Evolutionary conservation across 2,113 vertebrate genomes (phyloP), one percentile per base, ranked within the genome.

Genomic region (Dolichotis patagonum): DNA sequence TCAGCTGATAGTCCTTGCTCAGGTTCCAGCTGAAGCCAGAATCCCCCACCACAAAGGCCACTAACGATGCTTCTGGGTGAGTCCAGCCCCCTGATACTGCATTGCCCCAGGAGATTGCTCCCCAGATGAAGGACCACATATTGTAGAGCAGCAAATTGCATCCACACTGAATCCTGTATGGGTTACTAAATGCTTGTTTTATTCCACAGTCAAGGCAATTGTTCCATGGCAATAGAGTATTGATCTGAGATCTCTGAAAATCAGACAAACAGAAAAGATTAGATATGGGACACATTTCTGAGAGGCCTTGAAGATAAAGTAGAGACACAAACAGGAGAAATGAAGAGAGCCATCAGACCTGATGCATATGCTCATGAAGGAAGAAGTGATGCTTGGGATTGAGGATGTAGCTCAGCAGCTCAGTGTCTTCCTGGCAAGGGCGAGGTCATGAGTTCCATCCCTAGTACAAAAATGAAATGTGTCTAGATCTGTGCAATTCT

Each of bases 21-120:
- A 58, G 7, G 54, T 38, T 12, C 62, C 41, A 81, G 9, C 26
- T 1, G 30, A 6, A 49, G 46, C 24, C 20, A 80, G 3, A 38
- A 32, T 67, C 32, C 52, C 13, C 7, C 28, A 58, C 26, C 10
- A 28, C 0, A 16, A 0, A 5, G 46, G 9, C 16, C 14, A 7
- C 30, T 46, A 65, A 91, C 84, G 60, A 71, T 43, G 19, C n/a
- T 60, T 58, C 52, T 0, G 32, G 24, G 14, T 54, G n/a, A 89
- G 28, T 84, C 83, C 3, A 84, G 58, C 1, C 65, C 22, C 52
- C 41, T 24, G 41, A 24, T 93, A 7, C 28, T 67, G 7, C 41
- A 35, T 60, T 38, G 20, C 3, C 19, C 20, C 65, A 26, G 41
- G 14, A 67, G 16, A 3, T 11, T 12, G 0, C 19, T 85, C 67